A percentile compares a stretch with the other conserved stretches of the same genome.
Conservation (phyloP, 2,797 vertebrate species). For the Chiloscyllium punctatum region DNA sequence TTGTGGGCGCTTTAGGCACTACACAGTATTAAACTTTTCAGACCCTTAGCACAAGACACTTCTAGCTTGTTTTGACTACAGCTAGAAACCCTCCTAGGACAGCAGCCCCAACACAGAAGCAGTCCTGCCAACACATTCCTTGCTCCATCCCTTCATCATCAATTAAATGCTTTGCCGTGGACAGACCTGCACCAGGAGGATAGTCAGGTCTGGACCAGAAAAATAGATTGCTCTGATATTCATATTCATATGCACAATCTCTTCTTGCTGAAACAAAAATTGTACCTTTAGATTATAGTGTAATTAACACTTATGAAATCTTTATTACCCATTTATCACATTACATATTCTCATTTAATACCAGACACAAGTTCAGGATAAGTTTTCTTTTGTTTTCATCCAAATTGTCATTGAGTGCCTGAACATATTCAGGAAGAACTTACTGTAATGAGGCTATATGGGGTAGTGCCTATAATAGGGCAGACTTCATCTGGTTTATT, state of each 20-base stretch:
- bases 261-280: background rate
- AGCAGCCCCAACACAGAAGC: background rate
- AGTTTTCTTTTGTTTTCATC: background rate
- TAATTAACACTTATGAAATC: conserved; percentile 13
- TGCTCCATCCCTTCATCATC: background rate
- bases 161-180: background rate
- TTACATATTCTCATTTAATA: background rate
- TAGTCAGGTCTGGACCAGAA: background rate
- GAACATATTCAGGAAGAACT: background rate
- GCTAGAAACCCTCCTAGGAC: background rate
- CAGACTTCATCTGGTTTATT: background rate
- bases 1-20: too few species aligned
- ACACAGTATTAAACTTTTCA: too few species aligned
- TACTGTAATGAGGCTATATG: background rate
- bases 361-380: background rate
- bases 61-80: background rate
- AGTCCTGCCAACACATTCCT: background rate
- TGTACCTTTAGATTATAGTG: background rate
- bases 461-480: background rate
- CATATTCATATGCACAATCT: background rate
- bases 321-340: background rate
- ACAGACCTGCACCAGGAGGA: background rate
- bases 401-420: background rate
- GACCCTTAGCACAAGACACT: too few species aligned
- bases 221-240: background rate